Evolutionary conservation across 2,888 invertebrate genomes (phyloP), one percentile per base, ranked within the genome.

Genomic region (Leptinotarsa peninsularis): DNA sequence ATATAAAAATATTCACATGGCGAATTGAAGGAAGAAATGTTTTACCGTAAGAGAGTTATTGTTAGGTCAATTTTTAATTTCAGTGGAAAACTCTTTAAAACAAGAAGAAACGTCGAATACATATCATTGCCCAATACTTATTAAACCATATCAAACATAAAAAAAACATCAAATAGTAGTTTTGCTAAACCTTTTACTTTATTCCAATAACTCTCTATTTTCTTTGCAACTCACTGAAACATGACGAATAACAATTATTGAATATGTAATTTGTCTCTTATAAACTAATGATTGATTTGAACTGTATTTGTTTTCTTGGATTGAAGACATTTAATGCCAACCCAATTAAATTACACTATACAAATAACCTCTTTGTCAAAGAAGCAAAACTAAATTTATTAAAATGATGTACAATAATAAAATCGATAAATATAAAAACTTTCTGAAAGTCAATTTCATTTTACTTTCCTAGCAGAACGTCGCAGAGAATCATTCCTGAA

Each of bases 331-430:
- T 14, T 23, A 10, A 23, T 58, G 21, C 14, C 58, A 10, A 23
- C 23, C 14, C 15, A 23, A 21, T 58, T 23, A 5, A 23, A 58
- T 58, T 17, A 23, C 23, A 43, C 27, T 63, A 70, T 49, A 58
- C n/a, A 70, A 70, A 23, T 54, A 52, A 33, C 23, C 17, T 50
- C 21, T 23, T 49, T 50, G 43, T 69, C 13, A 17, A 50, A 69
- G 54, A n/a, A 70, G 17, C 70, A 43, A 58, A 58, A 49, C 17
- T 56, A 27, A 70, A 70, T 70, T 58, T 70, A 56, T 56, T 69
- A 54, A 52, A 68, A 56, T n/a, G 21, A 58, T 33, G 43, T 58
- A 70, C 70, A 70, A 70, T 70, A 21, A 54, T n/a, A 63, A 70
- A 50, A 49, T 17, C 27, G 7, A 49, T 56, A 69, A 56, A 70